These are phyloP conservation scores for Origma solitaria DNA, from an alignment of 2,113 vertebrate genomes.

Conservation along the genomic window DNA sequence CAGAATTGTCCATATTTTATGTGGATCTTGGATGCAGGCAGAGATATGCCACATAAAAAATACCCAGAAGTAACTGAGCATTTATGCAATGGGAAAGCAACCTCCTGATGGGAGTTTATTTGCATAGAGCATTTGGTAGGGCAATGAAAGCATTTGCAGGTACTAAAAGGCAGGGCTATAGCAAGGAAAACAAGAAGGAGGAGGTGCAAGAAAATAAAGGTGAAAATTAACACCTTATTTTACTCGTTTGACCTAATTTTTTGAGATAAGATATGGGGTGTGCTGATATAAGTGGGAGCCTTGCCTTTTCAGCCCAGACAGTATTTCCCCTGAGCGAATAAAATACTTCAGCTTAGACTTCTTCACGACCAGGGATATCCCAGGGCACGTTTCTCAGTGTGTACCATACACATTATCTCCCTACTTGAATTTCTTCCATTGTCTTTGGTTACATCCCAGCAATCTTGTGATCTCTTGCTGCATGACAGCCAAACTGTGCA, in stretches of 20 bases:
- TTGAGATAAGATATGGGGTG: neutral
- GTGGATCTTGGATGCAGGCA: neutral
- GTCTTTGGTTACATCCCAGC: slow-evolving; percentile 14
- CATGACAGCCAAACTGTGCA: neutral
- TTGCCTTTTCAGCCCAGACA: neutral
- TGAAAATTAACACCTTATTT: neutral
- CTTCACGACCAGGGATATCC: neutral
- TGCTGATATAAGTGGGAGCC: neutral
- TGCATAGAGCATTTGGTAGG: neutral
- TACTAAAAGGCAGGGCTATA: neutral
- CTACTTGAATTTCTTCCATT: neutral
- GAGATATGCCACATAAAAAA: neutral
- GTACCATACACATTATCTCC: neutral
- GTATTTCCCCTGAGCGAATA: neutral
- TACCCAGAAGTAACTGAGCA: neutral
- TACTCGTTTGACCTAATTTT: neutral
- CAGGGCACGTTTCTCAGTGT: neutral
- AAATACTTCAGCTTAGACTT: neutral
- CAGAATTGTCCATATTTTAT: neutral
- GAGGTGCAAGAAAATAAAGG: neutral
- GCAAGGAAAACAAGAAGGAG: neutral
- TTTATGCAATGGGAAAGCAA: neutral
- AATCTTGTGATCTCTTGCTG: neutral
- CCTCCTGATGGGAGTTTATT: neutral
- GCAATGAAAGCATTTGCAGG: neutral